Conservation (phyloP, 2,888 invertebrate genomes). For the Margaritifera margaritifera region DNA sequence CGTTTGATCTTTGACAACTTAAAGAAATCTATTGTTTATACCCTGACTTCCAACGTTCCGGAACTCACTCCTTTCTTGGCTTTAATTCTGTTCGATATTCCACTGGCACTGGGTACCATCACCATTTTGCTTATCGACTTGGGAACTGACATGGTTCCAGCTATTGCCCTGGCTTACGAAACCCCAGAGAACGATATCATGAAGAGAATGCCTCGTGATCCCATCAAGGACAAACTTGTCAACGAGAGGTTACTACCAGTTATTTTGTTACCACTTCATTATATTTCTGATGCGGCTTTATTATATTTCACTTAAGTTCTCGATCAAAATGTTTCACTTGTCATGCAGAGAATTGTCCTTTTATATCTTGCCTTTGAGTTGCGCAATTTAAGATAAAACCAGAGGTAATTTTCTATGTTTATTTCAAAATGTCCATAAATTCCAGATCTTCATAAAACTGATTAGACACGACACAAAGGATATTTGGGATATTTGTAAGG, state of each 20-base stretch:
- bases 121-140: conserved; percentile 99
- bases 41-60: conserved; percentile 96
- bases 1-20: conserved; percentile 95
- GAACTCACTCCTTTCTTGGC: conserved; percentile 98
- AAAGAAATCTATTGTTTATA: conserved; percentile 98
- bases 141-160: conserved; percentile 98
- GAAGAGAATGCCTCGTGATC: conserved; percentile 93
- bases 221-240: conserved; percentile 92
- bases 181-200: conserved; percentile 93
- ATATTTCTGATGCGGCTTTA: too few species aligned
- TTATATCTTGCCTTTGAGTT: too few species aligned
- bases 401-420: too few species aligned
- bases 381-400: too few species aligned
- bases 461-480: too few species aligned
- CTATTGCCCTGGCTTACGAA: conserved; percentile 94
- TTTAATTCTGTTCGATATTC: conserved; percentile 95
- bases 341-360: too few species aligned
- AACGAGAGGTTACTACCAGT: conserved; percentile 84
- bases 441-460: too few species aligned
- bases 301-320: too few species aligned
- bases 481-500: too few species aligned
- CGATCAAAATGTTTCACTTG: too few species aligned
- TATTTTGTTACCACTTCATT: too few species aligned
- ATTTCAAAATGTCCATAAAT: too few species aligned
- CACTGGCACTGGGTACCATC: conserved; percentile 95